Evolutionary conservation across 2,113 vertebrate genomes (phyloP), one percentile per base, ranked within the genome.

Genomic region (Melanotaenia duboulayi): DNA sequence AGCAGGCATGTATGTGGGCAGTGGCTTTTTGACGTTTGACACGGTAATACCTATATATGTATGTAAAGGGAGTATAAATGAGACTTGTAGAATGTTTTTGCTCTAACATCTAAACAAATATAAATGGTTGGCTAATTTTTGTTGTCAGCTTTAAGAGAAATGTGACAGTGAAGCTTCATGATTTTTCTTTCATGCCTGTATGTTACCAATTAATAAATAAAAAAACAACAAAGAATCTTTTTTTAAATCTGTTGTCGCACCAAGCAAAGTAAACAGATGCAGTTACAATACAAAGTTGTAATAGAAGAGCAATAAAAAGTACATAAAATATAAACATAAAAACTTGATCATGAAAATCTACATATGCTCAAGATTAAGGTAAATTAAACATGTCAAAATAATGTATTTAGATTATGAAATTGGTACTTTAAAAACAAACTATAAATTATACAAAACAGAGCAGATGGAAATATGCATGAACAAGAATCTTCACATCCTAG

Each of bases 401-500:
- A 68, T 11, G 11, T 46, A 1, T 3, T 1, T 24, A 8, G 11
- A 25, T 17, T 32, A 25, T 25, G 17, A 52, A 72, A 22, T 13
- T 1, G 10, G 9, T 52, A 37, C 44, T 60, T 16, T 58, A 32
- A 63, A 78, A 65, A 59, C 25, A 22, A 4, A 35, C 57, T 28
- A 14, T n/a, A 42, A 79, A 46, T 51, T 12, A 40, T 6, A 46
- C 17, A 73, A 54, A 67, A 57, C 5, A 65, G 23, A 13, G 50
- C 75, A 13, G 0, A 19, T 17, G n/a, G 44, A 48, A 14, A 48
- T 39, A 42, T 54, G 56, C 40, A 35, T 20, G 28, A 66, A 46
- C 28, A 20, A 11, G 57, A 65, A 40, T 52, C 44, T 65, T 61
- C 23, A 46, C 23, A 61, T 46, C 59, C 64, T 71, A 70, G 54